Base-by-base conservation (phyloP, 1,140 invertebrate species). In the Chironomus tepperi region DNA sequence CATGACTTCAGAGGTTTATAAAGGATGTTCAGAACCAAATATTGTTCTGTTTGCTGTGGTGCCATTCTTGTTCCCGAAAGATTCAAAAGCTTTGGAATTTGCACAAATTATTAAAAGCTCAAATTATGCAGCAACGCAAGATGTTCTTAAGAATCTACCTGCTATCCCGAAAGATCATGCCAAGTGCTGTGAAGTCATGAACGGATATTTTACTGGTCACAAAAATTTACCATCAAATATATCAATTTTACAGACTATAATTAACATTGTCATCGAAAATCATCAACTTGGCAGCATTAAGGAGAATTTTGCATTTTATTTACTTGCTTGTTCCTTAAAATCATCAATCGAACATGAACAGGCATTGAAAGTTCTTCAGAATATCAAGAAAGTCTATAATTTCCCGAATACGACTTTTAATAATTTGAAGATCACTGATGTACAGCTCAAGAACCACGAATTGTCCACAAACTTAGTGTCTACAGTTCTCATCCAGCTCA, bases 21-120 rank as follows among this genome's bases (percentile, higher is more conserved):
- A 18, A 12, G 10, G n/a, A n/a, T 57, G 47, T n/a, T 57, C 47
- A 7, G 18, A 70, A 7, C 18, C 65, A 70, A 70, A 70, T 70
- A 19, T 70, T 70, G 65, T 18, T 1, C 16, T 86, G 65, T 77
- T 89, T 42, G 81, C 84, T 1, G 77, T 88, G 15, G 77, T 89
- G 72, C 87, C 88, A 16, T 87, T 86, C 77, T 77, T 90, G 18
- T 87, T 89, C 77, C 87, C 88, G 7, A n/a, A 34, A 57, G n/a
- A 57, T 57, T 79, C 78, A 73, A 78, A 82, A 74, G 77, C 85
- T 74, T 81, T 86, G 16, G 57, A 81, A 34, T 77, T 85, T 3
- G 80, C 85, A 2, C 82, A 84, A 77, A 78, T 84, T 74, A 83
- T 89, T 47, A 76, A 88, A 43, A 76, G 76, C 19, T 87, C 86